Base-by-base conservation (phyloP, 1,140 invertebrate genomes). In the Idris sp. region DNA sequence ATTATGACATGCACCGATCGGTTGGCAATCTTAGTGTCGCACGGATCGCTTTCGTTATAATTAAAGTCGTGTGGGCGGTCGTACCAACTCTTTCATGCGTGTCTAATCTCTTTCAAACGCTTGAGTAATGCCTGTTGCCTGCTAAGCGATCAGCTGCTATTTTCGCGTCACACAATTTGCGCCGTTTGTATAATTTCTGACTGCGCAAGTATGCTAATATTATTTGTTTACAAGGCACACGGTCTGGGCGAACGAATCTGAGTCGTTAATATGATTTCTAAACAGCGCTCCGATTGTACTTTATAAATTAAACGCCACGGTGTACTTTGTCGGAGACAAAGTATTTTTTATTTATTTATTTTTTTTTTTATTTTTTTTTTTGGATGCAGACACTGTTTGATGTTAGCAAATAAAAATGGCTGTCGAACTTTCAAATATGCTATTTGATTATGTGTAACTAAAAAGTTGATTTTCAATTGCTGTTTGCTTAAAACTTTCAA, bases 91-190 rank as follows among this genome's bases (percentile, higher is more conserved):
- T 69, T 56, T 75, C 72, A 75, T 75, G 72, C 72, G 59, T 68
- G 41, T 75, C 72, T 69, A 75, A 74, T 74, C 72, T 74, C 49
- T 68, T 74, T 62, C 56, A 68, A 74, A 68, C 51, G 58, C 58
- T 68, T 64, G 62, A 68, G 58, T 68, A 68, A 68, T 64, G 49
- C 9, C n/a, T 49, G n/a, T 35, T 25, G 46, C 38, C 44, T 7
- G 35, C 30, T 62, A n/a, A n/a, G n/a, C 41, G 61, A 61, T 67
- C 35, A 11, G 48, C 28, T 28, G 54, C 62, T 74, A 61, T 62
- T 67, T 74, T 61, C 49, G 28, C 28, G 43, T 74, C 56, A 31
- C 4, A 74, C 48, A 33, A 74, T 74, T 74, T 64, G 48, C 54
- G 40, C 38, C 35, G 53, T 59, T 62, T 72, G 33, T 64, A 51